Evolutionary conservation across 2,888 invertebrate genomes (phyloP), one percentile per base, ranked within the genome.

Genomic region (Xestia xanthographa): DNA sequence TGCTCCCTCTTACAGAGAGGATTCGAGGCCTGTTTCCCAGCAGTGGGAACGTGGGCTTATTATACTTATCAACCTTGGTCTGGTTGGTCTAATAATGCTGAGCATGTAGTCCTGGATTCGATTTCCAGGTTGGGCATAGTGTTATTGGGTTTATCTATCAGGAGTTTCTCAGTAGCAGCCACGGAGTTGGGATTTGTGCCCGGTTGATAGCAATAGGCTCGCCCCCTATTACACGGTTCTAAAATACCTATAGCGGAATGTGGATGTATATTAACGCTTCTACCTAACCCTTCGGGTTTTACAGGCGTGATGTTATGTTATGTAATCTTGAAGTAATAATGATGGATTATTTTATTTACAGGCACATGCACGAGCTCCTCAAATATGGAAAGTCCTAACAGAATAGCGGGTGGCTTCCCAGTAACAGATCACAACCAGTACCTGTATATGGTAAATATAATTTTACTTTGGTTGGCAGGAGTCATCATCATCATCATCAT

Each of bases 391-490:
- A 58, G 22, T 0, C 1, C 20, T 12, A 56, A 58, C 78, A 79
- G 78, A 73, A 79, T 78, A 60, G 5, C 41, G 2, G 66, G 66
- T 0, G 78, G 79, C 9, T 2, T 11, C 3, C 20, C 50, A 0
- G 53, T 66, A 56, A 8, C 4, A 29, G 26, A 17, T 34, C n/a
- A 62, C 17, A 17, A 14, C 29, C 14, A 48, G 14, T 62, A 73
- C 17, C 14, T 0, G 38, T 78, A 26, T 34, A 53, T 56, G 78
- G 78, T 78, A 73, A 72, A 43, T 77, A 77, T 26, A n/a, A 14
- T 38, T n/a, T 26, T 9, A 20, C 29, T 41, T 43, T n/a, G 8
- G 12, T 34, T n/a, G 34, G 5, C 0, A n/a, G 2, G n/a, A 56
- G 26, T 56, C n/a, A n/a, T n/a, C n/a, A n/a, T n/a, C n/a, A n/a